Evolutionary conservation across 1,140 invertebrate species (phyloP), one percentile per base, ranked within the genome.

Genomic region (Megathymus violae): DNA sequence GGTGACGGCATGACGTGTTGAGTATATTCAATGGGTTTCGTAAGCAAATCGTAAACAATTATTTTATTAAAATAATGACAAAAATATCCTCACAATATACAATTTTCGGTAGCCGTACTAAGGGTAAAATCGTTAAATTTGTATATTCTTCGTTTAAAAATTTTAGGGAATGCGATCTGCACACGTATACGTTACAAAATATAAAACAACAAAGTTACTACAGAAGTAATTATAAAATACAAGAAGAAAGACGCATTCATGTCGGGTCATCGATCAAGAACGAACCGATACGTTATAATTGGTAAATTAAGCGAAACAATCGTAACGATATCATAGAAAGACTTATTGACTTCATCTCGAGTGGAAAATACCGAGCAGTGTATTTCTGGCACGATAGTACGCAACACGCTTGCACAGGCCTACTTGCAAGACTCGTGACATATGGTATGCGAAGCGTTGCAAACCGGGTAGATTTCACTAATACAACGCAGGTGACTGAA

Each of bases 311-410:
- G 27, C 38, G 51, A 43, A 54, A 54, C 47, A 58, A 58, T 64
- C 52, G 34, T 31, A 48, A 22, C 38, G 51, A 44, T 56, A 65
- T 61, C 43, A 27, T 44, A 59, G 54, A 65, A 22, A 66, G 61
- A 52, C 31, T 62, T 60, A 31, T 66, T 59, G 47, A 66, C 36
- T 56, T 43, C 64, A 61, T 66, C 62, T 58, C 56, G 56, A 47
- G 43, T 60, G 64, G 56, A 60, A 66, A 66, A 61, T 60, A 66
- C 44, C 64, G 27, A 47, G 43, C 64, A 66, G 64, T 66, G 41
- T 66, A 59, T 51, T 61, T 52, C 36, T 50, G 63, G 56, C 63
- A 40, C 25, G 40, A 46, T 46, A 15, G 54, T 65, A 41, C 34
- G 50, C 52, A 65, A 43, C 63, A 65, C 63, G 63, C 56, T 47